These are phyloP conservation scores for Seriola quinqueradiata DNA, from an alignment of 2,113 vertebrate genomes.

Conservation along the genomic window DNA sequence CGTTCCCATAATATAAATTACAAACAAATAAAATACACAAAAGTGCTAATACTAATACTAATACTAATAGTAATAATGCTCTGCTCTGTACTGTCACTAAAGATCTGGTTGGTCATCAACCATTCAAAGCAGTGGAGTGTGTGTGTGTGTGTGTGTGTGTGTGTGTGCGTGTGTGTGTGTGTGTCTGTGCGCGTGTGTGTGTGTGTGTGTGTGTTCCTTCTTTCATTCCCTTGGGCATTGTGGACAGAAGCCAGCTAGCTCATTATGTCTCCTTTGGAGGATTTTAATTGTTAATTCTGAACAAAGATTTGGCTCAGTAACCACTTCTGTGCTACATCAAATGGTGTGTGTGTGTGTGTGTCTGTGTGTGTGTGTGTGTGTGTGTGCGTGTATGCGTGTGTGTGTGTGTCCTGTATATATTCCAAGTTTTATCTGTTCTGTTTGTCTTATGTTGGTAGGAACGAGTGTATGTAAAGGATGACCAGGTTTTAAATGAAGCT, in stretches of 20 bases:
- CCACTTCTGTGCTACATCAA: slow-evolving; percentile 22
- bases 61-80: not conserved
- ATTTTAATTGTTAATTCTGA: slow-evolving; percentile 67
- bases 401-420: not conserved
- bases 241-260: slow-evolving; percentile 60
- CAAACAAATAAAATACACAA: slow-evolving; percentile 21
- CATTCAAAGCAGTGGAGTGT: slow-evolving; percentile 40
- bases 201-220: slow-evolving; percentile 14
- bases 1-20: slow-evolving; percentile 27
- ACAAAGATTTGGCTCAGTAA: slow-evolving; percentile 54
- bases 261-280: slow-evolving; percentile 59
- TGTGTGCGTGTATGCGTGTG: no score
- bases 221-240: slow-evolving; percentile 51
- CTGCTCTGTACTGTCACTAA: slow-evolving; percentile 55
- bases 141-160: slow-evolving; percentile 3
- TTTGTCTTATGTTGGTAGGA: not conserved
- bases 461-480: not conserved
- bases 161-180: not conserved
- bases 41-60: not conserved
- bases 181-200: slow-evolving; percentile 8
- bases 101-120: slow-evolving; percentile 61
- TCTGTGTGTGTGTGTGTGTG: no score
- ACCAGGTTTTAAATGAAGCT: not conserved
- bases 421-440: not conserved
- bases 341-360: slow-evolving; percentile 75